phyloP scores from a whole-genome alignment of 1,140 invertebrate species.

The Aphelinus certus region DNA sequence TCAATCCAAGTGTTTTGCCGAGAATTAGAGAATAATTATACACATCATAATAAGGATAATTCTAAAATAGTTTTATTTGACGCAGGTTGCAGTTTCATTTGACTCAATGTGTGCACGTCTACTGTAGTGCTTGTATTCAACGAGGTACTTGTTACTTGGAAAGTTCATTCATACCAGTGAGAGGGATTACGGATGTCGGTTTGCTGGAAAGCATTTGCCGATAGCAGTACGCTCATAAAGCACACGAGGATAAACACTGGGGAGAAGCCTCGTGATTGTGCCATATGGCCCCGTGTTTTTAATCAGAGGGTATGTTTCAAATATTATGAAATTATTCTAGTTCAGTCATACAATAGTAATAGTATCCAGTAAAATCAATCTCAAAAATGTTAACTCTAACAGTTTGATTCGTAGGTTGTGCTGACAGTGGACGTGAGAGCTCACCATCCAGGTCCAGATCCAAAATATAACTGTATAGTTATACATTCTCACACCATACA shows the following conservation, averaged over 20 bases:
- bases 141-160: too few relatives aligned
- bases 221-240: slow-evolving; percentile 95
- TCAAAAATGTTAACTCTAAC: too few relatives aligned
- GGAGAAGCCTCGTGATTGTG: slow-evolving; percentile 95
- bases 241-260: slow-evolving; percentile 98
- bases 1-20: too few relatives aligned
- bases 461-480: slow-evolving; percentile 68
- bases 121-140: too few relatives aligned
- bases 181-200: slow-evolving; percentile 90
- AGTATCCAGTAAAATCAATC: too few relatives aligned
- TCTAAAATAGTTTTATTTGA: too few relatives aligned
- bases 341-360: not conserved
- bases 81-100: too few relatives aligned
- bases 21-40: too few relatives aligned
- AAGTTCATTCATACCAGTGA: slow-evolving; percentile 87
- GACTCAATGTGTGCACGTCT: too few relatives aligned
- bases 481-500: slow-evolving; percentile 69
- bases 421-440: slow-evolving; percentile 82
- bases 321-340: slow-evolving; percentile 2
- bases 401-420: too few relatives aligned
- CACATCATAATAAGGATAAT: too few relatives aligned
- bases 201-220: slow-evolving; percentile 98
- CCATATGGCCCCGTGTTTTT: slow-evolving; percentile 88
- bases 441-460: slow-evolving; percentile 82
- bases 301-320: slow-evolving; percentile 74